Conservation (phyloP, 2,113 vertebrate species). For the Tretioscincus oriximinensis region DNA sequence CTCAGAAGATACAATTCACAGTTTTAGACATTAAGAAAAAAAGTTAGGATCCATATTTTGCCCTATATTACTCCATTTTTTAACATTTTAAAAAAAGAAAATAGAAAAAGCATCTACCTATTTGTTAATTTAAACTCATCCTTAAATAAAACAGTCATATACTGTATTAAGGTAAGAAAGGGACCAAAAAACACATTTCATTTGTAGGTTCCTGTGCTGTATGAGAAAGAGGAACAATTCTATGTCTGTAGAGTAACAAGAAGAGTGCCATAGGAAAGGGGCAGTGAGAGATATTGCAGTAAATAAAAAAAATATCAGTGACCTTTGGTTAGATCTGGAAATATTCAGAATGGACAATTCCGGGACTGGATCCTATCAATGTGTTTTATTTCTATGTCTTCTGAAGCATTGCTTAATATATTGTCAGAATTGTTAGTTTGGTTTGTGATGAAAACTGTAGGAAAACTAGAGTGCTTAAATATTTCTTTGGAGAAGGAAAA, state of each 20-base stretch:
- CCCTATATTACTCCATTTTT: not conserved
- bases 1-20: slow-evolving; percentile 11
- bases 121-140: not conserved
- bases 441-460: not conserved
- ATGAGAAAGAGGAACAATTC: no score
- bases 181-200: no score
- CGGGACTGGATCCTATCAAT: not conserved
- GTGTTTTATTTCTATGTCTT: not conserved
- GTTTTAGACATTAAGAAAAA: not conserved
- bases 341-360: not conserved
- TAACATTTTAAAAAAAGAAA: not conserved
- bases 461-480: no score
- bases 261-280: no score
- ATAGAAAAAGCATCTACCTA: not conserved
- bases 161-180: no score
- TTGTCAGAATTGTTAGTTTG: not conserved
- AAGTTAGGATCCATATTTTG: not conserved
- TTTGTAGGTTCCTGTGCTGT: no score
- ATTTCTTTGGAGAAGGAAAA: no score
- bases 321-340: not conserved
- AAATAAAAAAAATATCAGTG: not conserved
- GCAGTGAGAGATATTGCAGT: no score
- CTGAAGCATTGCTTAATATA: not conserved
- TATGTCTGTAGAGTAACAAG: no score
- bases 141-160: not conserved